Conservation (phyloP, 1,140 invertebrate genomes). For the Trichomalopsis sarcophagae region DNA sequence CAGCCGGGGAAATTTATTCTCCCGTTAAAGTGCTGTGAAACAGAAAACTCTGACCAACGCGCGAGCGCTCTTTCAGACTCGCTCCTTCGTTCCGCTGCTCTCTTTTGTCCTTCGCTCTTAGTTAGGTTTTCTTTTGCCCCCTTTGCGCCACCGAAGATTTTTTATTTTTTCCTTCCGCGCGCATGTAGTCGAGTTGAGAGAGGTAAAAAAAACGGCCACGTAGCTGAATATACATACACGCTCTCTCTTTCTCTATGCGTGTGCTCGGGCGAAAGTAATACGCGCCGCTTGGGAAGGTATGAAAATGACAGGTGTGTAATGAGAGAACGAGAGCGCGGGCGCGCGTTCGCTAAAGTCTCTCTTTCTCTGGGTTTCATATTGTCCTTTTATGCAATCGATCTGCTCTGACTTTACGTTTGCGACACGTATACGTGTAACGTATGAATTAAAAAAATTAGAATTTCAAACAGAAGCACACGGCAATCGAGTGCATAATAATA, state of each 20-base stretch:
- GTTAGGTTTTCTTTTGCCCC: constrained; percentile 12
- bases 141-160: constrained; percentile 1
- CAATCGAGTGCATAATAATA: not conserved
- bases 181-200: not conserved
- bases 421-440: not conserved
- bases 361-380: not conserved
- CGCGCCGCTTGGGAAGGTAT: not conserved
- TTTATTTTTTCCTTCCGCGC: constrained; percentile 11
- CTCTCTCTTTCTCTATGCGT: not conserved
- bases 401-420: not conserved
- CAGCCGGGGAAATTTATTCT: constrained; percentile 57
- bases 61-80: not conserved
- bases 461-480: not conserved
- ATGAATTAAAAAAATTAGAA: not conserved
- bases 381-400: not conserved
- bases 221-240: not conserved
- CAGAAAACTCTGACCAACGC: constrained; percentile 53
- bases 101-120: constrained; percentile 49
- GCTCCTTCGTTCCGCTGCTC: constrained; percentile 20
- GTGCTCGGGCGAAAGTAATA: constrained; percentile 13
- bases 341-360: not conserved
- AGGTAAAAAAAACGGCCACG: not conserved
- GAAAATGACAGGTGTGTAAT: constrained; percentile 33
- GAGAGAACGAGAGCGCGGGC: not conserved
- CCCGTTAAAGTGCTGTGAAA: constrained; percentile 58